A percentile compares a stretch with the other conserved stretches of the same genome.
phyloP scores from a whole-genome alignment of 2,113 vertebrate genomes.

The Alexandromys fortis region DNA sequence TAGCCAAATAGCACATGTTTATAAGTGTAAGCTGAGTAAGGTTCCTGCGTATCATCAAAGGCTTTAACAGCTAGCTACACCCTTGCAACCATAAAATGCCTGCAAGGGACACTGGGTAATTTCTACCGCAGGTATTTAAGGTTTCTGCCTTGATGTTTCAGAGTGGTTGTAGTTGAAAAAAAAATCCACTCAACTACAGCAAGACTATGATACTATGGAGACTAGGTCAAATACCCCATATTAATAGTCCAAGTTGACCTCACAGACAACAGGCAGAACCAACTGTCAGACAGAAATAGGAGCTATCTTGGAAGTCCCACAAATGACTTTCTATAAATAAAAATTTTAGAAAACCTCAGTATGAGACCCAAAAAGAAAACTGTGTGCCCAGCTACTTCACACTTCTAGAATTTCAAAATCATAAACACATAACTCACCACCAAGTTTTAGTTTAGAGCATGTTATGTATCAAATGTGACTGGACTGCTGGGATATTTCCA shows the following conservation, averaged over 20 bases:
- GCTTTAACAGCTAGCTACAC: neutral
- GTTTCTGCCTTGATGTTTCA: neutral
- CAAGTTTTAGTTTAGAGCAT: neutral
- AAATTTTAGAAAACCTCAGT: neutral
- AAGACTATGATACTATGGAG: neutral
- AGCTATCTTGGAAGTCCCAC: neutral
- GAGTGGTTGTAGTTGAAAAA: neutral
- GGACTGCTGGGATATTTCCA: neutral
- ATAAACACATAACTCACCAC: neutral
- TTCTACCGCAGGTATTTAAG: neutral
- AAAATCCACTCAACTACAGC: neutral
- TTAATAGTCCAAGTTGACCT: neutral
- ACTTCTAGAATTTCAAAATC: neutral
- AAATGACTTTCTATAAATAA: neutral
- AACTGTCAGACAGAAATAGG: neutral
- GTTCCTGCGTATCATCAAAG: neutral
- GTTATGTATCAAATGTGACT: neutral
- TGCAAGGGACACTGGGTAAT: neutral
- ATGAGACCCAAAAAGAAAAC: neutral
- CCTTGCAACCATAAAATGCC: neutral
- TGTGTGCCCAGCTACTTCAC: neutral
- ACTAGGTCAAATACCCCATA: no score
- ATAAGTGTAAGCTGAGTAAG: neutral
- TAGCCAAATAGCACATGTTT: neutral
- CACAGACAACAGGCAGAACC: neutral